Conservation (phyloP, 1,140 invertebrate genomes). For the Aricia agestis region DNA sequence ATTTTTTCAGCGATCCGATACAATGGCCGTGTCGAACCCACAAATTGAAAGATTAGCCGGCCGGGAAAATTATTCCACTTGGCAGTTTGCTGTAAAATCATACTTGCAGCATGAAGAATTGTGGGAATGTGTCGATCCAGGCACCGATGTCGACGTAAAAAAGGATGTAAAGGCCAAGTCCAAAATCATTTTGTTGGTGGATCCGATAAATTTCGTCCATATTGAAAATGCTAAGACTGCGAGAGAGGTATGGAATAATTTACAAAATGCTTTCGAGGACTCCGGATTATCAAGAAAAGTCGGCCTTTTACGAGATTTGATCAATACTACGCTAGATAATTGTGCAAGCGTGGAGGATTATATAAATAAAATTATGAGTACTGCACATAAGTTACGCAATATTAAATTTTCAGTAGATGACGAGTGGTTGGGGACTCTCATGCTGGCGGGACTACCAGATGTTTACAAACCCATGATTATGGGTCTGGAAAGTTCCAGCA, state of each 20-base stretch:
- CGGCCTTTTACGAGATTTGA: conserved; percentile 39
- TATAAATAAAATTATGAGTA: conserved; percentile 47
- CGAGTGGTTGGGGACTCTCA: conserved; percentile 46
- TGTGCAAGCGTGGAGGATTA: conserved; percentile 45
- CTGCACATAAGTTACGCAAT: conserved; percentile 44
- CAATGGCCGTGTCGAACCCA: too few species aligned
- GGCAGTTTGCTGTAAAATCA: conserved; percentile 27
- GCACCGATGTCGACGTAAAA: conserved; percentile 21
- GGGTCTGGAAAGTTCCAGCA: conserved; percentile 40
- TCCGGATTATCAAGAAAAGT: conserved; percentile 48
- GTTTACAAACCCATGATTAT: conserved; percentile 35
- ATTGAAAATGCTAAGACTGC: conserved; percentile 29
- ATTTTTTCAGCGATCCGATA: too few species aligned
- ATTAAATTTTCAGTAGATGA: conserved; percentile 44
- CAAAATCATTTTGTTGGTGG: conserved; percentile 44
- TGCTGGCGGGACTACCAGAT: conserved; percentile 50
- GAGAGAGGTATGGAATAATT: conserved; percentile 41
- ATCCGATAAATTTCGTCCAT: conserved; percentile 38
- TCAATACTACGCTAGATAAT: conserved; percentile 39
- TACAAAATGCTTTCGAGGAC: conserved; percentile 45
- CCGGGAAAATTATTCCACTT: conserved; percentile 26
- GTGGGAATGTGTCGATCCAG: conserved; percentile 33
- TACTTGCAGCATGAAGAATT: conserved; percentile 27
- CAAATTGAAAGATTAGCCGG: conserved; percentile 26
- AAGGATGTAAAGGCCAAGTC: conserved; percentile 39